These are phyloP conservation scores for Anarrhichthys ocellatus DNA, from an alignment of 2,113 vertebrate genomes.

Conservation along the genomic window DNA sequence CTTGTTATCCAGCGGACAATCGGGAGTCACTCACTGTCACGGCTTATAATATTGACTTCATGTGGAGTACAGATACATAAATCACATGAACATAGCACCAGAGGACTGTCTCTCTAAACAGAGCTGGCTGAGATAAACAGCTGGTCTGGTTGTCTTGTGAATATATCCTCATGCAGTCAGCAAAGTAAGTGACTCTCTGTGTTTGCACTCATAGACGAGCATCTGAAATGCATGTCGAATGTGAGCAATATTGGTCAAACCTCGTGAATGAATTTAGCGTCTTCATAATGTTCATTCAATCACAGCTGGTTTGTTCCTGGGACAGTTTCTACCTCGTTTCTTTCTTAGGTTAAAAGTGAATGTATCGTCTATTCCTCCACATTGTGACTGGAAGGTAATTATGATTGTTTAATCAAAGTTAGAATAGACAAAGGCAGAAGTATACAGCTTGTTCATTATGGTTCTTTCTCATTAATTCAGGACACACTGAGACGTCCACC, in stretches of 20 bases:
- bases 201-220: neutral
- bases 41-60: neutral
- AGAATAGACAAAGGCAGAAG: slow-evolving; percentile 34
- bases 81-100: neutral
- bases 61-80: neutral
- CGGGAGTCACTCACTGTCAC: neutral
- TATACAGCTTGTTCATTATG: slow-evolving; percentile 7
- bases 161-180: neutral
- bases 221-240: neutral
- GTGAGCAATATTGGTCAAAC: neutral
- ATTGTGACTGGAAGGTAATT: slow-evolving; percentile 31
- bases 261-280: neutral
- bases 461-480: slow-evolving; percentile 26
- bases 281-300: slow-evolving; percentile 32
- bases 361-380: neutral
- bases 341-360: slow-evolving; percentile 33
- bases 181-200: neutral
- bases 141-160: neutral
- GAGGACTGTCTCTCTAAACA: neutral
- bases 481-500: slow-evolving; percentile 7
- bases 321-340: slow-evolving; percentile 44
- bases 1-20: neutral
- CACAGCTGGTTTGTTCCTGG: slow-evolving; percentile 25
- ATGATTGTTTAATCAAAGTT: slow-evolving; percentile 56
- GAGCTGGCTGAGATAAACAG: neutral